A percentile compares a stretch with the other conserved stretches of the same genome.
Evolutionary conservation across 2,797 vertebrate genomes (phyloP).

Genomic region (Melanotaenia boesemani): DNA sequence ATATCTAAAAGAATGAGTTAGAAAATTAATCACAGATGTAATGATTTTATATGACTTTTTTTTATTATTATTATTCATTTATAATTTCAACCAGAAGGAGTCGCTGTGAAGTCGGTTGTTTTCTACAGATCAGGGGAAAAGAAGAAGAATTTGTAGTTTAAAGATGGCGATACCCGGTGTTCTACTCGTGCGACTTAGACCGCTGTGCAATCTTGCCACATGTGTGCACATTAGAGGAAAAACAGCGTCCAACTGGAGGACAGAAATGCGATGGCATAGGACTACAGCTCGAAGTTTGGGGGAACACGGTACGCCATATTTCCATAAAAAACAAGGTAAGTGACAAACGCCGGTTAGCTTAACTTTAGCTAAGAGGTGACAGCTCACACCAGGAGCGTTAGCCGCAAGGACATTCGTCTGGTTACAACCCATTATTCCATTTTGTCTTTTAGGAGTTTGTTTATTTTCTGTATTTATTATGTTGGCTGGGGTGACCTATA

Average conservation of each 20-base stretch:
- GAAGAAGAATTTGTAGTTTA: slow-evolving; percentile 59
- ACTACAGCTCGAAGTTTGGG: slow-evolving; percentile 44
- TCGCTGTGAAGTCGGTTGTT: slow-evolving; percentile 3
- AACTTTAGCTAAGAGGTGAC: slow-evolving; percentile 23
- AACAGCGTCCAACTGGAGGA: slow-evolving; percentile 24
- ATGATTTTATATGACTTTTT: neutral
- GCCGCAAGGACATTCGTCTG: slow-evolving; percentile 61
- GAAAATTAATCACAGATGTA: no score
- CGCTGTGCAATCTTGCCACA: slow-evolving; percentile 64
- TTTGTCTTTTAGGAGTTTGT: neutral
- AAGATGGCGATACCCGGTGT: slow-evolving; percentile 80
- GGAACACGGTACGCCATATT: neutral
- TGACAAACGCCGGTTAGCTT: slow-evolving; percentile 8
- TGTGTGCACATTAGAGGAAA: slow-evolving; percentile 19
- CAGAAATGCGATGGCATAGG: slow-evolving; percentile 58
- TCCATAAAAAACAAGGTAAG: slow-evolving; percentile 67
- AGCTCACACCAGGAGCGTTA: neutral
- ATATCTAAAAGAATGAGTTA: no score
- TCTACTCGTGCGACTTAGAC: slow-evolving; percentile 72
- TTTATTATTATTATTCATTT: neutral
- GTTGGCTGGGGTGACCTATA: neutral
- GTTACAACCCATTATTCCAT: neutral
- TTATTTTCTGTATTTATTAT: neutral
- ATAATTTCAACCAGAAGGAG: slow-evolving; percentile 11
- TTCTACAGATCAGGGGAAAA: neutral